phyloP scores from a whole-genome alignment of 2,888 invertebrate species.

The Phaedon cochleariae region DNA sequence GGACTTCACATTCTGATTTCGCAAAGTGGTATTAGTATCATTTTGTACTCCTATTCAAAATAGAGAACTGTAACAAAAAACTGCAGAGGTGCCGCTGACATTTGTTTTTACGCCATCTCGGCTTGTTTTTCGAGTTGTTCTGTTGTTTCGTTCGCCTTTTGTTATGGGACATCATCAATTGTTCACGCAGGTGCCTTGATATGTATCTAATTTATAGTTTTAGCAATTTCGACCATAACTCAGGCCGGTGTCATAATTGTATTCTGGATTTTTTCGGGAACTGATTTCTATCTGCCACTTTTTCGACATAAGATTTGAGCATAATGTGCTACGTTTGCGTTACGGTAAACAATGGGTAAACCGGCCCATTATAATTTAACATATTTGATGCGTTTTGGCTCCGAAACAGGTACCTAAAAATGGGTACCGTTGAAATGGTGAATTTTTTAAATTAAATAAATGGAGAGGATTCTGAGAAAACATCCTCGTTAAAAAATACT shows the following conservation, averaged over 20 bases:
- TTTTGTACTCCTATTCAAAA: slow-evolving; percentile 55
- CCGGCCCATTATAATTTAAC: slow-evolving; percentile 39
- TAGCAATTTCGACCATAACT: slow-evolving; percentile 50
- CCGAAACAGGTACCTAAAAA: slow-evolving; percentile 33
- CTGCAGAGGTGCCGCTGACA: slow-evolving; percentile 56
- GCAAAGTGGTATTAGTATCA: slow-evolving; percentile 52
- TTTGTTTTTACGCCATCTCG: slow-evolving; percentile 57
- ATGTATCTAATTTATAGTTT: slow-evolving; percentile 59
- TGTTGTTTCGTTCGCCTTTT: slow-evolving; percentile 47
- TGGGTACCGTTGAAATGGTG: slow-evolving; percentile 36
- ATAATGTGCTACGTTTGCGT: no score
- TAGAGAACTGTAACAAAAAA: slow-evolving; percentile 50
- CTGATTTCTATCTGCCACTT: slow-evolving; percentile 52
- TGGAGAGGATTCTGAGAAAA: slow-evolving; percentile 21
- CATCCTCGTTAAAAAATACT: not conserved
- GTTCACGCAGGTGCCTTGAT: slow-evolving; percentile 60
- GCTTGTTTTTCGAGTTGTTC: slow-evolving; percentile 48
- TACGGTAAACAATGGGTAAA: slow-evolving; percentile 45
- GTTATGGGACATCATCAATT: slow-evolving; percentile 53
- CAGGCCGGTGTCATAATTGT: slow-evolving; percentile 57
- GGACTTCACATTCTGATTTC: slow-evolving; percentile 46
- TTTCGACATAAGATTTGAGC: slow-evolving; percentile 48
- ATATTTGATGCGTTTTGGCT: slow-evolving; percentile 29
- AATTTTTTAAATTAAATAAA: slow-evolving; percentile 26
- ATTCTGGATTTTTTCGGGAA: slow-evolving; percentile 48